Evolutionary conservation across 2,888 invertebrate genomes (phyloP), one percentile per base, ranked within the genome.

Genomic region (Leptopilina myrica): DNA sequence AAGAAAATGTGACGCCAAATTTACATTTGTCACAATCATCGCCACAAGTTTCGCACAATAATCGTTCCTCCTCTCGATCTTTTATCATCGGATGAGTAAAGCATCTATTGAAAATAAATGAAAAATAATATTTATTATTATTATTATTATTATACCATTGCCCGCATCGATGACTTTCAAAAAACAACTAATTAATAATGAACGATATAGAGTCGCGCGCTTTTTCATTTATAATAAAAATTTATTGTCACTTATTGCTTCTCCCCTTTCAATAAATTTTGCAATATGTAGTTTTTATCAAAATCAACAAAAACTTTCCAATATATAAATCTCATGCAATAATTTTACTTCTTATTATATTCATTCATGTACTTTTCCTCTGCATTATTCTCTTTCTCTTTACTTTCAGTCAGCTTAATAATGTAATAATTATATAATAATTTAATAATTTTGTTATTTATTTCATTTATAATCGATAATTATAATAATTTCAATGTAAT

Each of bases 11-110:
- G 9, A 81, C 78, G 49, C 90, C 90, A 76, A 85, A 89, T 49
- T 83, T 76, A 76, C 90, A 90, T 75, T 85, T 80, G 46, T 87
- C 81, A 78, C 90, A 90, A 1, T 84, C 76, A 15, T 84, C 80
- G 15, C 85, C 88, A 80, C 90, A 90, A 26, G 85, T 85, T 33
- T 80, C 79, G 81, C 90, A 89, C 40, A 82, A 66, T 12, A 81
- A 77, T 80, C 81, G 83, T 75, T 82, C 76, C 46, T 82, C 82
- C 66, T 83, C 83, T 11, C 85, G 85, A 46, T 86, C 84, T 26
- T 85, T 85, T 59, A 88, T 85, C 40, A 86, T 82, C 5, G 88
- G 87, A 78, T 87, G 83, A 12, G 86, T 86, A 64, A 81, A 78
- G 59, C 86, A 87, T 80, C 86, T 88, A 20, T 20, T 78, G 76